Evolutionary conservation across 2,888 invertebrate genomes (phyloP).

Genomic region (Dryomyza anilis): DNA sequence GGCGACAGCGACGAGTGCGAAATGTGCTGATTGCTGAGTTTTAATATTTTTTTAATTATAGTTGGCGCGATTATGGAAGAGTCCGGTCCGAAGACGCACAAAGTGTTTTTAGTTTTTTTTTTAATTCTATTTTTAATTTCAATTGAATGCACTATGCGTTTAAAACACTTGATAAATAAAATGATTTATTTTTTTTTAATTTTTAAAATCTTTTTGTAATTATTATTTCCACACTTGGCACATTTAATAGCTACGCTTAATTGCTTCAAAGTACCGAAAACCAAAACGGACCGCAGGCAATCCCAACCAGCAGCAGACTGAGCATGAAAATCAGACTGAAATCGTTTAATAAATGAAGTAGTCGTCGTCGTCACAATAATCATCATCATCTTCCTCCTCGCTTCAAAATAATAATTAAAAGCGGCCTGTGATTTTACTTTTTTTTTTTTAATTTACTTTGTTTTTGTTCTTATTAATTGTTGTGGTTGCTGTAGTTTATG

Average conservation of each 20-base stretch:
- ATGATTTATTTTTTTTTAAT: neutral
- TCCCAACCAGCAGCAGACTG: no score
- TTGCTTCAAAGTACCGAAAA: neutral
- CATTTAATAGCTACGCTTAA: no score
- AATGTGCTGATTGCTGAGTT: neutral
- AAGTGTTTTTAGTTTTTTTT: neutral
- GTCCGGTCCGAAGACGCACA: neutral
- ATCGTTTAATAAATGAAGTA: no score
- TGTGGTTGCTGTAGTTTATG: no score
- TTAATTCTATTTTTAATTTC: neutral
- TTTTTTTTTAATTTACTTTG: no score
- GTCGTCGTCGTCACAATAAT: no score
- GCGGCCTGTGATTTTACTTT: no score
- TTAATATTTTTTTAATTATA: neutral
- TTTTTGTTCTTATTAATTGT: no score
- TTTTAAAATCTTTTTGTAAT: neutral
- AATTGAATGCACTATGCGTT: constrained; percentile 6
- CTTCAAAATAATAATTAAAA: no score
- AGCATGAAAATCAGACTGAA: no score
- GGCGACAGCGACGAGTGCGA: neutral
- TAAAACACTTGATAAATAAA: no score
- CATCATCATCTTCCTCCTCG: no score
- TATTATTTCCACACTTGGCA: neutral
- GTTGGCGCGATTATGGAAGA: neutral
- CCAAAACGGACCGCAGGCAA: neutral